Conservation (phyloP, 2,888 invertebrate genomes). For the Ophion ventricosus region DNA sequence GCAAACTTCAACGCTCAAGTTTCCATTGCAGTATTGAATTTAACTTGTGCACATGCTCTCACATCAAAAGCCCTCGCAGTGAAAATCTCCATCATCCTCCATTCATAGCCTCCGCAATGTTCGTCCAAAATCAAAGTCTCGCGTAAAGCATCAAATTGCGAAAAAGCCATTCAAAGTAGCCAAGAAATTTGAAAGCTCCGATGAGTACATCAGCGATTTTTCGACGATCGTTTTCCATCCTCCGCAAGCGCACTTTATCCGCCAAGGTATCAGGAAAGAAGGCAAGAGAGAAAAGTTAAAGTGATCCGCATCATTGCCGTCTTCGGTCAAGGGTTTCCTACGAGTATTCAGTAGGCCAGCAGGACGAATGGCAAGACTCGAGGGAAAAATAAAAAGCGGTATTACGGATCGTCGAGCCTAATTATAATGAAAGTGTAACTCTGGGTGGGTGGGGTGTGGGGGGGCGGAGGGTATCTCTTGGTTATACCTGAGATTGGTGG, state of each 20-base stretch:
- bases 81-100: too few species aligned
- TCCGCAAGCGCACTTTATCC: background rate
- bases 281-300: background rate
- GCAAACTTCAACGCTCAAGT: too few species aligned
- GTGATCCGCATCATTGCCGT: too few species aligned
- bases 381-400: too few species aligned
- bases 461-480: constrained; percentile 20
- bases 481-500: constrained; percentile 96
- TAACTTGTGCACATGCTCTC: background rate
- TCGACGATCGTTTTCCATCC: background rate
- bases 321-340: too few species aligned
- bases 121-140: too few species aligned
- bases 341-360: too few species aligned
- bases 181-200: background rate
- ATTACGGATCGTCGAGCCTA: background rate
- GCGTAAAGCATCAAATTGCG: too few species aligned
- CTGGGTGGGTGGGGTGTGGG: too few species aligned
- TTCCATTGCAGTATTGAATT: background rate
- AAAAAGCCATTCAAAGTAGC: background rate
- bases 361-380: too few species aligned
- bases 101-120: too few species aligned
- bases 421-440: background rate
- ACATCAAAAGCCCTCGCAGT: background rate
- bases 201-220: background rate
- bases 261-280: background rate